phyloP scores from a whole-genome alignment of 2,888 invertebrate species.

The Erebia aethiops region DNA sequence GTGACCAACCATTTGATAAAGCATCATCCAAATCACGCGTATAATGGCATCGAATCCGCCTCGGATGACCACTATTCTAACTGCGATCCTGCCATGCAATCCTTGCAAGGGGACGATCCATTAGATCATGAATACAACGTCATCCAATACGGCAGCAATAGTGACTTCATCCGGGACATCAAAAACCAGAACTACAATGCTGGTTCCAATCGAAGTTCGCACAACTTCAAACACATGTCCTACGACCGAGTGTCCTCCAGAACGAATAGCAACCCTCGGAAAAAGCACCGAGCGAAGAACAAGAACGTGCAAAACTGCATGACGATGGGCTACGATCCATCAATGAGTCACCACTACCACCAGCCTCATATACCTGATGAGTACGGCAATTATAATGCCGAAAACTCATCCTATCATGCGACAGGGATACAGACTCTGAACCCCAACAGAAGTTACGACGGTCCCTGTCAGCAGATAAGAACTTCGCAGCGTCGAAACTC shows the following conservation, averaged over 20 bases:
- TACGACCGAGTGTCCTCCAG: constrained; percentile 78
- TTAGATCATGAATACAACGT: constrained; percentile 81
- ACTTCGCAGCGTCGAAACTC: constrained; percentile 75
- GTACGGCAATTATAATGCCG: constrained; percentile 76
- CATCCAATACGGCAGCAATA: constrained; percentile 79
- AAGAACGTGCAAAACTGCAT: constrained; percentile 81
- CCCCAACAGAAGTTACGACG: constrained; percentile 79
- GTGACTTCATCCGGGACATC: constrained; percentile 76
- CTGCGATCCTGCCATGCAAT: constrained; percentile 78
- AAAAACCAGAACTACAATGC: constrained; percentile 82
- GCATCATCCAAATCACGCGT: constrained; percentile 73
- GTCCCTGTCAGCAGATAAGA: constrained; percentile 64
- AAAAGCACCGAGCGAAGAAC: constrained; percentile 77
- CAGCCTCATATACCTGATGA: constrained; percentile 80
- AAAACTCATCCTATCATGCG: constrained; percentile 78
- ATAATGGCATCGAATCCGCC: constrained; percentile 77
- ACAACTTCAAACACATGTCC: constrained; percentile 80
- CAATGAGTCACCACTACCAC: constrained; percentile 77
- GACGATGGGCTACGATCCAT: constrained; percentile 84
- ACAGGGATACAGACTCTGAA: constrained; percentile 78
- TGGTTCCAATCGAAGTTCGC: constrained; percentile 76
- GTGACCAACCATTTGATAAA: constrained; percentile 79
- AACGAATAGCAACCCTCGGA: constrained; percentile 79
- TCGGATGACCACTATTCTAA: constrained; percentile 81
- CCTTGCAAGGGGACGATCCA: constrained; percentile 76